Percentiles rank a stretch among this genome's conserved stretches.
These are phyloP conservation scores for Pelobates fuscus DNA, from an alignment of 2,113 vertebrate genomes.

Conservation along the genomic window DNA sequence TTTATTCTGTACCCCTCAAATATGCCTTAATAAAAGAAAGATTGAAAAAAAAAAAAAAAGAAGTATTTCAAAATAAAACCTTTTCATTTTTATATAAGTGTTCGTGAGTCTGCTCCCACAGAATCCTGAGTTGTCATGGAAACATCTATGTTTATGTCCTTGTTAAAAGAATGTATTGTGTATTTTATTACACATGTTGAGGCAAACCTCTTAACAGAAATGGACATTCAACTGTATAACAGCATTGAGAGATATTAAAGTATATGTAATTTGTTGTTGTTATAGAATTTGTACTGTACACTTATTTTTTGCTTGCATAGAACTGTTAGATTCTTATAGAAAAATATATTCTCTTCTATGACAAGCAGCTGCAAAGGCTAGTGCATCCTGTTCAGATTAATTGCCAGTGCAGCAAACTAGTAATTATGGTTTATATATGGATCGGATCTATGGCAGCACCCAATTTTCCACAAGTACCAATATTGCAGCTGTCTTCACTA, in stretches of 20 bases:
- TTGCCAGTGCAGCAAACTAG: conserved; percentile 51
- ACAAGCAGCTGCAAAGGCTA: conserved; percentile 54
- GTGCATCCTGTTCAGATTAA: conserved; percentile 53
- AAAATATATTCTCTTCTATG: conserved; percentile 53
- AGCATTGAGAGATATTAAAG: not conserved
- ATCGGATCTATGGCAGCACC: conserved; percentile 53
- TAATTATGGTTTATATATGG: conserved; percentile 59
- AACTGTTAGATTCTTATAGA: conserved; percentile 40
- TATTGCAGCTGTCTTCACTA: conserved; percentile 37
- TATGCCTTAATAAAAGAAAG: no score
- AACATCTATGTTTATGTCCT: conserved; percentile 20
- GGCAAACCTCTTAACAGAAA: conserved; percentile 8
- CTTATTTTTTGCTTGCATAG: conserved; percentile 31
- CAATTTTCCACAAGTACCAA: conserved; percentile 48
- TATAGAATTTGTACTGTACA: conserved; percentile 38
- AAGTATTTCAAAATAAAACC: no score
- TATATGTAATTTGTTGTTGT: conserved; percentile 21
- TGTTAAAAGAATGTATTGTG: conserved; percentile 16
- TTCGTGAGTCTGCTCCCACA: no score
- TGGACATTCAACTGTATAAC: not conserved
- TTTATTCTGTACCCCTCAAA: no score
- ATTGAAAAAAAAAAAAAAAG: no score
- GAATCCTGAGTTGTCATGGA: conserved; percentile 28
- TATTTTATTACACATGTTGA: conserved; percentile 28
- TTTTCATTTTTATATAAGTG: no score